A percentile compares a stretch with the other conserved stretches of the same genome.
These are phyloP conservation scores for Druceiella hillmani DNA, from an alignment of 2,888 invertebrate genomes.

Conservation along the genomic window DNA sequence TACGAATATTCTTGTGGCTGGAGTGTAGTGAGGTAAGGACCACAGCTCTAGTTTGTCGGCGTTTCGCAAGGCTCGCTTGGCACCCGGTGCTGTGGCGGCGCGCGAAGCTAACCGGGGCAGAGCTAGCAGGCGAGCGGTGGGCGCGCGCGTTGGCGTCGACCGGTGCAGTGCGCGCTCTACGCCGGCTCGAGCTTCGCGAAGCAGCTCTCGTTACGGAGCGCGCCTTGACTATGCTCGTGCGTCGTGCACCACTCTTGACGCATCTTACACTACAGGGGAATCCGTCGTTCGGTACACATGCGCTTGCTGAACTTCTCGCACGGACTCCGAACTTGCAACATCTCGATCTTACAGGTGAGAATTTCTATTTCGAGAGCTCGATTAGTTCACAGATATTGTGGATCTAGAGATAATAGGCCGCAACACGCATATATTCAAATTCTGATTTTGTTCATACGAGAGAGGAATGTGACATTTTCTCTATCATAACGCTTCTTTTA, in stretches of 20 bases:
- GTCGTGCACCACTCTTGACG: too few species aligned
- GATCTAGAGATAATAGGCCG: too few species aligned
- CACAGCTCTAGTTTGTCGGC: conserved; percentile 42
- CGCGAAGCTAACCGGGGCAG: background rate
- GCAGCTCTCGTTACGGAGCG: too few species aligned
- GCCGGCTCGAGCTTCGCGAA: conserved; percentile 43
- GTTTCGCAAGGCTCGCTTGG: conserved; percentile 44
- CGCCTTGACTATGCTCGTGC: too few species aligned
- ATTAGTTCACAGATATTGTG: too few species aligned
- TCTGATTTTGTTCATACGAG: too few species aligned
- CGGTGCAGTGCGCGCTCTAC: conserved; percentile 35
- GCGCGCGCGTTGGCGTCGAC: too few species aligned
- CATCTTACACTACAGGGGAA: conserved; percentile 76
- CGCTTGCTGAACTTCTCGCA: conserved; percentile 72
- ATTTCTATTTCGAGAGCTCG: conserved; percentile 6
- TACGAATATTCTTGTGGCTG: conserved; percentile 66
- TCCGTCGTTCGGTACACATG: conserved; percentile 66
- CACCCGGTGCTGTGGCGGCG: conserved; percentile 33
- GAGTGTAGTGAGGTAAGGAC: conserved; percentile 66
- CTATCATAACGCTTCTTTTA: too few species aligned
- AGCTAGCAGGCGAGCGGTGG: background rate
- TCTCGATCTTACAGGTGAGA: conserved; percentile 75
- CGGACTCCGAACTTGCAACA: conserved; percentile 78
- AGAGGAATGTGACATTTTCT: too few species aligned
- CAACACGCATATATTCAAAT: too few species aligned